A percentile compares a stretch with the other conserved stretches of the same genome.
Conservation (phyloP, 2,888 invertebrate species). For the Eustalomyia histrio region DNA sequence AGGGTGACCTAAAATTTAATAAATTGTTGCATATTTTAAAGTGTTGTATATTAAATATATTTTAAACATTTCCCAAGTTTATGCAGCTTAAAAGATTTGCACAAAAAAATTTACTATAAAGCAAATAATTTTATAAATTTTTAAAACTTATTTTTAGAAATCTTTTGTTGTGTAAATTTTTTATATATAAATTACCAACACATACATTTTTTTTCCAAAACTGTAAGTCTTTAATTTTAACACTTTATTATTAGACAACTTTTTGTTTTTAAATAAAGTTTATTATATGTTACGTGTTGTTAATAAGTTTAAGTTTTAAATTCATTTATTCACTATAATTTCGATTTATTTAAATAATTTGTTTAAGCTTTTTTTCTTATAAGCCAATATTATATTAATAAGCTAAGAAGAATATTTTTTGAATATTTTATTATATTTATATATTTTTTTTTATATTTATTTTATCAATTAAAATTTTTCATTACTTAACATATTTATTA, state of each 20-base stretch:
- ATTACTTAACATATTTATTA: background rate
- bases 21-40: constrained; percentile 26
- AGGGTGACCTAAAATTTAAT: constrained; percentile 16
- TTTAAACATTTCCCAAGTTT: too few relatives aligned
- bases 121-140: background rate
- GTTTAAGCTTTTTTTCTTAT: background rate
- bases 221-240: background rate
- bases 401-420: background rate
- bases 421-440: background rate
- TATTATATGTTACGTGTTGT: background rate
- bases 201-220: constrained; percentile 18
- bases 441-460: background rate
- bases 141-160: constrained; percentile 1
- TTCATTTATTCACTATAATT: background rate
- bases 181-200: constrained; percentile 2
- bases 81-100: background rate
- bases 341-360: background rate
- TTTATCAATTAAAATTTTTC: background rate
- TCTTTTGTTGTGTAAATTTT: background rate
- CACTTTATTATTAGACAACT: background rate
- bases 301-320: background rate
- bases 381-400: background rate
- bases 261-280: background rate
- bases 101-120: background rate
- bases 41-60: background rate